phyloP scores from a whole-genome alignment of 2,888 invertebrate genomes.

The Blastobasis lacticolella region DNA sequence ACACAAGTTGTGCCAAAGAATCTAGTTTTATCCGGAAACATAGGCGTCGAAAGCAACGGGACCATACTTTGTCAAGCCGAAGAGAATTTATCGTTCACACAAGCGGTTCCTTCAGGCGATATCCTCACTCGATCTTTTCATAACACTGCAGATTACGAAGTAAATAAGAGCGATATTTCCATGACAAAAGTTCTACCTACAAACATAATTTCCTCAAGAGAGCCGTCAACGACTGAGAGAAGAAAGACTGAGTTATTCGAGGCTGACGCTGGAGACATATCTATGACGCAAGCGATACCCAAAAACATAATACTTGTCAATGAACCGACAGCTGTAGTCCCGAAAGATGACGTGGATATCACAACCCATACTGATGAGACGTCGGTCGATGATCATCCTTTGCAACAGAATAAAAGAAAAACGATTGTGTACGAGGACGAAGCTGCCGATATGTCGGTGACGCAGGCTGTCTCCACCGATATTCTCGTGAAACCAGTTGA shows the following conservation, averaged over 20 bases:
- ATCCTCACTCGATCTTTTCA: too few species aligned
- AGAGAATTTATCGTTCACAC: too few species aligned
- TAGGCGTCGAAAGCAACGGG: too few species aligned
- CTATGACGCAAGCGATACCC: slow-evolving; percentile 24
- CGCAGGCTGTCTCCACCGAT: slow-evolving; percentile 19
- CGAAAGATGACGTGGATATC: too few species aligned
- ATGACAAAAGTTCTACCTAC: slow-evolving; percentile 1
- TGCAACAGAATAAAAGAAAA: slow-evolving; percentile 3
- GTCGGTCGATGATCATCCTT: too few species aligned
- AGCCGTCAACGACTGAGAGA: slow-evolving; percentile 11
- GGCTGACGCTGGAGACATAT: slow-evolving; percentile 22
- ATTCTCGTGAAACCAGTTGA: not conserved
- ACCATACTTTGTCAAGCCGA: too few species aligned
- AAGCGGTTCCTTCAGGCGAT: too few species aligned
- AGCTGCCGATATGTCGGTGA: slow-evolving; percentile 23
- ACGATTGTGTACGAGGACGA: slow-evolving; percentile 22
- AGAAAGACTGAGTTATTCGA: slow-evolving; percentile 25
- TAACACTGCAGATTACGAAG: too few species aligned
- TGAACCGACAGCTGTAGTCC: not conserved
- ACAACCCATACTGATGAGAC: too few species aligned
- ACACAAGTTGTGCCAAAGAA: slow-evolving; percentile 16
- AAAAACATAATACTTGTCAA: slow-evolving; percentile 13
- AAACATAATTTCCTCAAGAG: not conserved
- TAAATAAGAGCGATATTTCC: not conserved
- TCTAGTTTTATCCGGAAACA: slow-evolving; percentile 3